Base-by-base conservation (phyloP, 2,797 vertebrate genomes). In the Eutrigla gurnardus region DNA sequence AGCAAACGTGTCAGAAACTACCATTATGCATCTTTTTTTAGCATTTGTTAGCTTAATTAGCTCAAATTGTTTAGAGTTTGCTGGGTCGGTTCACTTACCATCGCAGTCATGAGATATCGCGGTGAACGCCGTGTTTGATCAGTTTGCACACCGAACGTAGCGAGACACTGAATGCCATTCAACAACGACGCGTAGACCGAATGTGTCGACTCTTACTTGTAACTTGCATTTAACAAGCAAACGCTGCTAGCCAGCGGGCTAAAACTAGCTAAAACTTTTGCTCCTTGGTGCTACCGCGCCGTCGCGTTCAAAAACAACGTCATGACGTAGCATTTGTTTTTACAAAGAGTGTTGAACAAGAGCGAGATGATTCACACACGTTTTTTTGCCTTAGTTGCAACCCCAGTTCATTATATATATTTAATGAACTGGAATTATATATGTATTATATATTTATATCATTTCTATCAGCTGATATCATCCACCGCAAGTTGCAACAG, bases 301-400 rank as follows among this genome's bases (percentile, higher is more conserved):
- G 72, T 78, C 45, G 81, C 86, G 78, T 93, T 95, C 80, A 91
- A 95, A 93, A 73, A 18, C 10, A 46, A 88, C 93, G 91, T 91
- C 0, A 80, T 79, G 86, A 87, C 90, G 91, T 82, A 18, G 13
- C 0, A 5, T 1, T 0, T 39, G 42, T 59, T 66, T 17, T 42
- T 9, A 72, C 69, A 39, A 80, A 88, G 74, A 65, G 7, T 1
- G 5, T 63, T 0, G 25, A 65, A 3, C 3, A 11, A 8, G 4
- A 32, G 18, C 55, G 7, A 84, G 88, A 86, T 0, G 1, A 3
- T 17, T 75, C n/a, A 10, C 66, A 62, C n/a, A 49, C 10, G n/a
- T 59, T 60, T 46, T 6, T 49, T 37, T 63, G 4, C 18, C 2
- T 50, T 52, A 25, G 25, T 25, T 25, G 25, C 25, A 25, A 25